These are phyloP conservation scores for Chrysopilus asiliformis DNA, from an alignment of 2,888 invertebrate genomes.

Conservation along the genomic window DNA sequence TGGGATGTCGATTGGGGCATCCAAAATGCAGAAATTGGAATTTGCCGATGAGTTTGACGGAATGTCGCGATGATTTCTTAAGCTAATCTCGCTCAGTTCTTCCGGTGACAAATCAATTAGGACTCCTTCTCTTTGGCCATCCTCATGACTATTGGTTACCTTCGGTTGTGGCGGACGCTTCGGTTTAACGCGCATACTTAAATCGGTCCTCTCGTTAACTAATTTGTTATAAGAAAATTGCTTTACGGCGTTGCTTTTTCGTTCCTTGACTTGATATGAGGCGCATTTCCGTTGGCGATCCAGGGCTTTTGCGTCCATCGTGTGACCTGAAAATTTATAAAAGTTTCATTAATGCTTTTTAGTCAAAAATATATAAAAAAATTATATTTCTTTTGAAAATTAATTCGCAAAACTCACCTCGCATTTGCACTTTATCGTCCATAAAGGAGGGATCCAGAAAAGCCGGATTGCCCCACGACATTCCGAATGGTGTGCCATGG, in stretches of 20 bases:
- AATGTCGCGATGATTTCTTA: not conserved
- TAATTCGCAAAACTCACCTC: conserved; percentile 15
- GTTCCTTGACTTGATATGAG: conserved; percentile 30
- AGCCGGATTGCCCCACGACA: conserved; percentile 74
- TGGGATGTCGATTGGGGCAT: conserved; percentile 61
- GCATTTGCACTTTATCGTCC: conserved; percentile 22
- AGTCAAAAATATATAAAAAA: not conserved
- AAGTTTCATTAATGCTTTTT: not conserved
- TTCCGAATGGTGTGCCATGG: conserved; percentile 57
- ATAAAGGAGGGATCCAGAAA: conserved; percentile 67
- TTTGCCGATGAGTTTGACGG: conserved; percentile 21
- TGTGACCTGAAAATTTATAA: conserved; percentile 3
- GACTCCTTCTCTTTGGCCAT: conserved; percentile 44
- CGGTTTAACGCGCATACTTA: conserved; percentile 26
- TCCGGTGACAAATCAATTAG: conserved; percentile 62
- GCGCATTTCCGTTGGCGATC: conserved; percentile 36
- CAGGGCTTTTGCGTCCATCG: conserved; percentile 9
- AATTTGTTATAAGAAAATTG: conserved; percentile 77
- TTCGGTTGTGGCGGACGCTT: conserved; percentile 36
- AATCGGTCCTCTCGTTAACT: conserved; percentile 47
- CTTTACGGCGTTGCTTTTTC: conserved; percentile 39
- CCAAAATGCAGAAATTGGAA: conserved; percentile 45
- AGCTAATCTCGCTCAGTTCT: conserved; percentile 1
- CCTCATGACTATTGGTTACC: conserved; percentile 12
- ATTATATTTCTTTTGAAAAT: not conserved